These are phyloP conservation scores for Felis chaus DNA, from an alignment of 2,113 vertebrate species.

Conservation along the genomic window DNA sequence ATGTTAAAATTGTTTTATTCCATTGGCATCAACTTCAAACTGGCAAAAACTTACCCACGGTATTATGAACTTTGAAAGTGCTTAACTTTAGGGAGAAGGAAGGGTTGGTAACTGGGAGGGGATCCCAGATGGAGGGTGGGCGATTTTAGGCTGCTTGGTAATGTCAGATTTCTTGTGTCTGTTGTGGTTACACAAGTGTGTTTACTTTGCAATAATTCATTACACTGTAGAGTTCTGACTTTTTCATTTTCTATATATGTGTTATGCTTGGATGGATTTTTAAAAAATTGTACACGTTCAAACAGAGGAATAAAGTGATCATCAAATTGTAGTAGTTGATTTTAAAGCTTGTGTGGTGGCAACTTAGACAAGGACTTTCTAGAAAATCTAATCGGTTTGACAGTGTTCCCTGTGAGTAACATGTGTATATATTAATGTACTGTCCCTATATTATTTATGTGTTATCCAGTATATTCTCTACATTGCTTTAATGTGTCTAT, in stretches of 20 bases:
- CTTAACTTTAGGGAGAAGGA: background rate
- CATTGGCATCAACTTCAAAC: background rate
- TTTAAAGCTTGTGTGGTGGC: background rate
- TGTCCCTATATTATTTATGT: background rate
- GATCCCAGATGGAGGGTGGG: background rate
- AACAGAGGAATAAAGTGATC: background rate
- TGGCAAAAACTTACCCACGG: background rate
- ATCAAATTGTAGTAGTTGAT: background rate
- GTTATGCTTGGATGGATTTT: background rate
- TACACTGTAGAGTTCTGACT: background rate
- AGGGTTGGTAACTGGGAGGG: background rate
- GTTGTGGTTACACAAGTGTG: background rate
- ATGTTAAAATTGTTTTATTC: background rate
- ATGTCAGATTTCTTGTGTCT: background rate
- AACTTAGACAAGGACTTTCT: background rate
- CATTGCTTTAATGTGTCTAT: background rate
- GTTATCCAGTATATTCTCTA: background rate
- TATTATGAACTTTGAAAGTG: background rate
- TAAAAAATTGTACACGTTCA: background rate
- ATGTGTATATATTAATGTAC: background rate
- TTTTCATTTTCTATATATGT: background rate
- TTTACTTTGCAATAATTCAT: background rate
- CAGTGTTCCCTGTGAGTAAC: background rate
- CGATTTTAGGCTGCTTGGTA: background rate
- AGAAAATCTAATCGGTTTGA: background rate